These are phyloP conservation scores for Chalcis sispes DNA, from an alignment of 2,888 invertebrate genomes.

Conservation along the genomic window DNA sequence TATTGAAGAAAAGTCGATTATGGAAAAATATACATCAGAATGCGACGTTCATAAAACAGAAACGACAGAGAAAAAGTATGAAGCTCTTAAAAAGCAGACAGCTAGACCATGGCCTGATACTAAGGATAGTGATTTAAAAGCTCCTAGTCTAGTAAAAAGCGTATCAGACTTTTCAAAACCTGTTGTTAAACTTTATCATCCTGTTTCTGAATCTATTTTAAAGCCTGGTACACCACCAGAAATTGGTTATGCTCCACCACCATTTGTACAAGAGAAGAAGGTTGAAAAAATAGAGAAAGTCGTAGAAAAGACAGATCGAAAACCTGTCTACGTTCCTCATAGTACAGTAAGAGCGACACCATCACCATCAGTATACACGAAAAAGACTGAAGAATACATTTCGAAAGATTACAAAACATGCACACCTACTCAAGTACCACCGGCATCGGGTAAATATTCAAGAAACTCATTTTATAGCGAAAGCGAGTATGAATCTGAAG, in stretches of 20 bases:
- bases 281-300: constrained; percentile 78
- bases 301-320: constrained; percentile 77
- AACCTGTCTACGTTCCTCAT: constrained; percentile 78
- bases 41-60: constrained; percentile 68
- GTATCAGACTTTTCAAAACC: constrained; percentile 64
- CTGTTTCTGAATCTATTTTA: constrained; percentile 68
- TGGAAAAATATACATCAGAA: constrained; percentile 70
- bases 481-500: constrained; percentile 84
- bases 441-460: constrained; percentile 75
- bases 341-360: constrained; percentile 79
- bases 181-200: constrained; percentile 63
- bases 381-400: constrained; percentile 70
- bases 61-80: constrained; percentile 70
- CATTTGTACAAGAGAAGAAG: constrained; percentile 77
- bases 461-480: constrained; percentile 78
- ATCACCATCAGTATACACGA: constrained; percentile 72
- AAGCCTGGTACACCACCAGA: constrained; percentile 82
- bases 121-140: constrained; percentile 71
- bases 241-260: constrained; percentile 81
- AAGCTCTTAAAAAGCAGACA: constrained; percentile 74
- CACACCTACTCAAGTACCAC: constrained; percentile 78
- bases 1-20: constrained; percentile 72
- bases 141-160: constrained; percentile 77
- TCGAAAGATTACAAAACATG: constrained; percentile 62
- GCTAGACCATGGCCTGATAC: constrained; percentile 78